Base-by-base conservation (phyloP, 2,797 vertebrate genomes). In the Myripristis jacobus region DNA sequence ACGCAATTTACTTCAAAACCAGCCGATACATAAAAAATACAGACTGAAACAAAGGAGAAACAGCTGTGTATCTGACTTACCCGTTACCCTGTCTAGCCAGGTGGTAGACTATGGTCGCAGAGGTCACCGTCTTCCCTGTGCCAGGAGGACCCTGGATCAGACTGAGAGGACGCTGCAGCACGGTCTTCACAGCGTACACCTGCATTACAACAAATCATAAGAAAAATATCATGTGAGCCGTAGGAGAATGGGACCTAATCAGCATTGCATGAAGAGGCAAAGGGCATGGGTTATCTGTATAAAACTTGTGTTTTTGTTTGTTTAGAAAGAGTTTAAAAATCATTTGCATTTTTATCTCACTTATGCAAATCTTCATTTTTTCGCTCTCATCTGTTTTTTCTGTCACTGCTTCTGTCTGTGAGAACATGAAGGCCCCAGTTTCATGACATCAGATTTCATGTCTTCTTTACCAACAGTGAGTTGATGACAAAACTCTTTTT, bases 71-170 rank as follows among this genome's bases (percentile, higher is more conserved):
- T 25, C 21, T 1, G 3, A 66, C 94, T 93, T 91, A 98, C 97
- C 97, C 97, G 0, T 97, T 98, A 90, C 97, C 96, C 89, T 98
- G 96, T 69, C 96, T 94, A 9, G 97, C 97, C 85, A 98, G 92
- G 76, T 98, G 97, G 83, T 98, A 98, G 61, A 98, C 97, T 0
- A 98, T 95, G 46, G 97, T 98, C 52, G 97, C 97, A 1, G 97
- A 98, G 4, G 97, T 98, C 70, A 98, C 97, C 0, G 97, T 98
- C 82, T 98, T 98, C 16, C 97, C 97, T 0, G 97, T 98, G 55
- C 97, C 97, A 4, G 97, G 96, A 0, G 97, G 96, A 9, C 96
- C 97, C 87, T 98, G 97, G 82, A 98, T 98, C 54, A 98, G 95
- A 91, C 97, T 98, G 74, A 98, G 92, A 0, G 97, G 97, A 70